phyloP scores from a whole-genome alignment of 92 coral and sea anemone species.

The Bergia puertoricense region DNA sequence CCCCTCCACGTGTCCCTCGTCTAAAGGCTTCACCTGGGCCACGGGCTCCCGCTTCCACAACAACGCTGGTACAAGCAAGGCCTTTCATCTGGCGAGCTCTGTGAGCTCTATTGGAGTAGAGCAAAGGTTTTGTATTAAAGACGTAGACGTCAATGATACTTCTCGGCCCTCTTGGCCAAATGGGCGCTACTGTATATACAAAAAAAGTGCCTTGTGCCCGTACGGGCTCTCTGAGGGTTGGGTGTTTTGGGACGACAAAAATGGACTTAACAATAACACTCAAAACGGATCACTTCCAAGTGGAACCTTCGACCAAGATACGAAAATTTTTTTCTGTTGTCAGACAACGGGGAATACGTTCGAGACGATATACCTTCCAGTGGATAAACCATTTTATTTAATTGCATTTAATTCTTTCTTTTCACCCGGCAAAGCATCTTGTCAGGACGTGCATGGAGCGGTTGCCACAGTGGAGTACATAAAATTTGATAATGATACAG shows the following conservation, averaged over 20 bases:
- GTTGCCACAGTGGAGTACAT: conserved; percentile 37
- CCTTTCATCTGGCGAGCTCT: conserved; percentile 51
- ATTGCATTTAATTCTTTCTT: conserved; percentile 33
- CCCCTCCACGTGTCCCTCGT: conserved; percentile 5
- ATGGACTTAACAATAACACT: conserved; percentile 26
- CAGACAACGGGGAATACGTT: conserved; percentile 45
- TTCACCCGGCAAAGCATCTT: conserved; percentile 12
- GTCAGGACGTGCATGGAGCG: conserved; percentile 37
- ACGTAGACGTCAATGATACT: conserved; percentile 36
- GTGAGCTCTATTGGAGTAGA: conserved; percentile 49
- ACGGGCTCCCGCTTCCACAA: conserved; percentile 42
- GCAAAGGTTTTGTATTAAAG: conserved; percentile 54
- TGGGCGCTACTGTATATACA: conserved; percentile 56
- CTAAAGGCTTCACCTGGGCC: conserved; percentile 16
- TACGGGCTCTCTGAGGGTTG: conserved; percentile 50
- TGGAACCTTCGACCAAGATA: conserved; percentile 51
- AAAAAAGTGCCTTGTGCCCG: conserved; percentile 53
- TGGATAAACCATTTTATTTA: conserved; percentile 53
- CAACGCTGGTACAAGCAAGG: conserved; percentile 43
- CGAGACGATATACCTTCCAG: conserved; percentile 48
- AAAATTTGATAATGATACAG: conserved; percentile 5
- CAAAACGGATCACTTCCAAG: conserved; percentile 45
- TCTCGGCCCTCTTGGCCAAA: conserved; percentile 50
- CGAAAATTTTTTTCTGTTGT: conserved; percentile 56
- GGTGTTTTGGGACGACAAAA: conserved; percentile 56